Conservation (phyloP, 1,140 invertebrate genomes). For the Leptoteleia sp. region DNA sequence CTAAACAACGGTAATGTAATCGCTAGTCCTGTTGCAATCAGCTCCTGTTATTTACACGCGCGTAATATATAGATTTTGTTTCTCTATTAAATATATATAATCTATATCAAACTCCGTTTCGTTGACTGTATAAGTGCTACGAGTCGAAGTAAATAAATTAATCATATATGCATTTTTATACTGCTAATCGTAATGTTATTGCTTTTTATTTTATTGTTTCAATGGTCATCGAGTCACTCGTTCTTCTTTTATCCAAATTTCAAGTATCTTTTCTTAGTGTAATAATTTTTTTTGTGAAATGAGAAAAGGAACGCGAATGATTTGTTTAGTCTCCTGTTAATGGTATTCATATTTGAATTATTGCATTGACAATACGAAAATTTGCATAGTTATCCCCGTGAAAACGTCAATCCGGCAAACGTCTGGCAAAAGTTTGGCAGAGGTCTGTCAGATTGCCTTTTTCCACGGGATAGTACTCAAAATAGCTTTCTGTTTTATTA, state of each 20-base stretch:
- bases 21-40: constrained; percentile 52
- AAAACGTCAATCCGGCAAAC: no score
- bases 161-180: constrained; percentile 32
- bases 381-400: no score
- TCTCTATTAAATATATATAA: constrained; percentile 63
- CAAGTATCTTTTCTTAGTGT: no score
- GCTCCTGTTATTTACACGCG: constrained; percentile 61
- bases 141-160: constrained; percentile 53
- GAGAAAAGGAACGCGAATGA: no score
- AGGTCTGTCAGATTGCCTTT: no score
- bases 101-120: constrained; percentile 61
- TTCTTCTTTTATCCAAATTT: no score
- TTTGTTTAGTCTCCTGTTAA: no score
- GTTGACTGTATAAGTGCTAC: constrained; percentile 62
- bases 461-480: no score
- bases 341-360: no score
- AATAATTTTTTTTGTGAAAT: no score
- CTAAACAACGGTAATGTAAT: constrained; percentile 49
- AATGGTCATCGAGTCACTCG: constrained; percentile 6
- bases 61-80: constrained; percentile 44
- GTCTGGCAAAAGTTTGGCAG: no score
- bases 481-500: not conserved
- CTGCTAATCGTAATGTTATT: constrained; percentile 58
- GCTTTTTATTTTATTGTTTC: constrained; percentile 10
- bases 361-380: no score